Conservation (phyloP, 2,113 vertebrate genomes). For the Herpailurus yagouaroundi region DNA sequence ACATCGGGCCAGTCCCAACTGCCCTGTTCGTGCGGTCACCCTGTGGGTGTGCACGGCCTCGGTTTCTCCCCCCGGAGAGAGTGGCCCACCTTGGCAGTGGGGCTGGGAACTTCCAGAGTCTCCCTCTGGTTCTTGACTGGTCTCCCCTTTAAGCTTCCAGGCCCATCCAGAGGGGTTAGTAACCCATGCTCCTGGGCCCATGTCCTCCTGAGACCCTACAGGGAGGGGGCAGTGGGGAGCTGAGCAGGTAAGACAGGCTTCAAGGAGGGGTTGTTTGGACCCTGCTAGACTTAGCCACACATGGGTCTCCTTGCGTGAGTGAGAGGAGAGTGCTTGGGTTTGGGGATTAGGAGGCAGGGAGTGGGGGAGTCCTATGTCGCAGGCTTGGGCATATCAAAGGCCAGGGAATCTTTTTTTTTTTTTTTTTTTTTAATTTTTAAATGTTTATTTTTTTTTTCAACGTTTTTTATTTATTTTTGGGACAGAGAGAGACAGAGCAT, state of each 20-base stretch:
- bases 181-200: accelerated
- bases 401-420: slow-evolving; percentile 4
- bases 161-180: background rate
- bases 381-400: background rate
- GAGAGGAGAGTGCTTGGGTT: background rate
- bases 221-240: background rate
- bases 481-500: too few relatives aligned
- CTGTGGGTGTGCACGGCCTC: background rate
- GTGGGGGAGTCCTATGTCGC: background rate
- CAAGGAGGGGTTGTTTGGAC: background rate
- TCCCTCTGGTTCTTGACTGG: background rate
- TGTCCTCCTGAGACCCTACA: background rate
- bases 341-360: background rate
- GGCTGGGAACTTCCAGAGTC: background rate
- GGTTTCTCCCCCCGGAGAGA: too few relatives aligned
- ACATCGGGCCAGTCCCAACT: background rate
- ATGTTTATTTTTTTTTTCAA: too few relatives aligned
- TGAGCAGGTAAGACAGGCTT: background rate
- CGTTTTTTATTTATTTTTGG: too few relatives aligned
- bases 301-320: background rate
- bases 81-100: background rate
- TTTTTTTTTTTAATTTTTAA: too few relatives aligned
- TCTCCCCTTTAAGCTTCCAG: background rate
- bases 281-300: background rate
- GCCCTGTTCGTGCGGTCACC: background rate